phyloP scores from a whole-genome alignment of 2,797 vertebrate genomes.

The Enteromius trimaculatus region DNA sequence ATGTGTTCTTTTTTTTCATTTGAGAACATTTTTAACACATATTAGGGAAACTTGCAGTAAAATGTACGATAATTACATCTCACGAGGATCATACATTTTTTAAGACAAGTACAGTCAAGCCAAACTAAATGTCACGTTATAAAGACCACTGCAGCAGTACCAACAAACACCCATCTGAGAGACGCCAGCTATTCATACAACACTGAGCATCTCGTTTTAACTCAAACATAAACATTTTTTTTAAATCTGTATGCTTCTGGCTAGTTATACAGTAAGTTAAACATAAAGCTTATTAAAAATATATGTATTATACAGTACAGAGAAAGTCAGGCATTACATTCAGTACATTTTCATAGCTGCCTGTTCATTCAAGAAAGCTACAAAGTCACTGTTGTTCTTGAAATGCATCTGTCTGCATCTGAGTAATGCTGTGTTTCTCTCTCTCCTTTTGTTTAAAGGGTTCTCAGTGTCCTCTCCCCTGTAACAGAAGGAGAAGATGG shows the following conservation, averaged over 20 bases:
- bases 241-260: neutral
- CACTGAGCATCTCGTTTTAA: constrained; percentile 37
- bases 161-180: constrained; percentile 33
- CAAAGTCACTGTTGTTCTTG: constrained; percentile 4
- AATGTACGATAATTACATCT: constrained; percentile 21
- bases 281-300: constrained; percentile 20
- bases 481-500: constrained; percentile 85
- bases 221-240: neutral
- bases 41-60: neutral
- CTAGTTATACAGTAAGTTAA: constrained; percentile 62
- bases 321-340: constrained; percentile 12
- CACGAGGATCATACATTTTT: neutral
- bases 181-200: constrained; percentile 20
- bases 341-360: constrained; percentile 68
- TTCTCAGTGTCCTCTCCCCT: constrained; percentile 78
- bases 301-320: constrained; percentile 59
- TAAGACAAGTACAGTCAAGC: neutral
- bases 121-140: constrained; percentile 55
- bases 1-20: neutral
- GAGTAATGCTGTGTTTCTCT: constrained; percentile 57
- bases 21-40: neutral
- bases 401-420: constrained; percentile 42
- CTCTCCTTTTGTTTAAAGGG: constrained; percentile 84
- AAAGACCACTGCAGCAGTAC: constrained; percentile 46
- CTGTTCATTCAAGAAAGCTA: constrained; percentile 60